Base-by-base conservation (phyloP, 2,797 vertebrate genomes). In the Sebastes wilsoni region DNA sequence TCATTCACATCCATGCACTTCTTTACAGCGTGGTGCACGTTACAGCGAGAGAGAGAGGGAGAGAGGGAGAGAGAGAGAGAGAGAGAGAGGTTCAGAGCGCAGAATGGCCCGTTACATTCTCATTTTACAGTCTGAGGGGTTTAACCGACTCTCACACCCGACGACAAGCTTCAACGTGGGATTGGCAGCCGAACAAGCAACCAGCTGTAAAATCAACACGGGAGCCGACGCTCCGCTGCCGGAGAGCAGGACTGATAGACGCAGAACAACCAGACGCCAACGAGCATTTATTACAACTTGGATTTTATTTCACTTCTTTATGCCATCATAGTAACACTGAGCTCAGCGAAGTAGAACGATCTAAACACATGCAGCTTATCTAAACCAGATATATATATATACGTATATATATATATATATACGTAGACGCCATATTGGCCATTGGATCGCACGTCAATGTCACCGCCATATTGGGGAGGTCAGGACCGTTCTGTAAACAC, bases 121-220 rank as follows among this genome's bases (percentile, higher is more conserved):
- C 89, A 87, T 90, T 86, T 89, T 70, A 82, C 80, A 85, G 66
- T 89, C 79, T 80, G 76, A 82, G 65, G 27, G 79, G 71, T 85
- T 88, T 81, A 87, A 73, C 56, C 3, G 66, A 82, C 83, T 72
- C 66, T 75, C 61, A 11, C 69, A 56, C 71, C 49, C 27, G 4
- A 38, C 77, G 32, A 75, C 68, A 46, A 66, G 86, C 80, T 86
- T 42, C 14, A 42, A 42, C 6, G 14, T 16, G 5, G 55, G 67
- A 58, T 46, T 46, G 67, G 80, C 59, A 69, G 10, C 54, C 1
- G 16, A 18, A 12, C 30, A 42, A 14, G 38, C 38, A 42, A 42
- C 38, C 38, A 42, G 38, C 38, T 42, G 81, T 20, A 72, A 58
- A 66, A 62, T 22, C 54, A 72, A 56, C 79, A 56, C 68, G 55